phyloP scores from a whole-genome alignment of 92 coral and sea anemone species.

The Paramuricea clavata region DNA sequence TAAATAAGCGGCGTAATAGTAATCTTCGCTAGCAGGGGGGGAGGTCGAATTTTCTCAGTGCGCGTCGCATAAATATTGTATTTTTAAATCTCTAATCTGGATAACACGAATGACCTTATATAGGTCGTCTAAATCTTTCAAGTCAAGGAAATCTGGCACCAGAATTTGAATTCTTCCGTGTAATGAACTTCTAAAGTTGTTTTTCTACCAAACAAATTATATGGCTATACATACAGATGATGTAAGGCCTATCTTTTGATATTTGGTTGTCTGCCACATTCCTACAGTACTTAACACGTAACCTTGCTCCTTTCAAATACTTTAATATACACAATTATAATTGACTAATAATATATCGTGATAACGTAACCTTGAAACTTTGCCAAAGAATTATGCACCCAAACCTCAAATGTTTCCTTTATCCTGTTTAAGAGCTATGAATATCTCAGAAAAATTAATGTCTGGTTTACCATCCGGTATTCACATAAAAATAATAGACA shows the following conservation, averaged over 20 bases:
- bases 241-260: not conserved
- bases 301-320: not conserved
- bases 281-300: not conserved
- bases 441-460: not conserved
- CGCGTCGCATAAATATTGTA: no score
- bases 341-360: no score
- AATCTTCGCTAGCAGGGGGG: not conserved
- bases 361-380: not conserved
- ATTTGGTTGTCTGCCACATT: not conserved
- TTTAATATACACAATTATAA: not conserved
- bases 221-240: conserved; percentile 1
- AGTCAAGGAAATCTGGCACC: conserved; percentile 14
- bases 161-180: not conserved
- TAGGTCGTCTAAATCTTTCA: not conserved
- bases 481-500: no score
- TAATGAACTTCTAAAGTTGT: conserved; percentile 3
- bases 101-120: not conserved
- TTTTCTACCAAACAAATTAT: not conserved
- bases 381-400: not conserved
- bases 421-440: not conserved
- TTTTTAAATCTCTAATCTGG: conserved; percentile 5
- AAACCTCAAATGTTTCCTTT: not conserved
- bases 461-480: not conserved
- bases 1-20: not conserved
- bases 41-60: conserved; percentile 1